Base-by-base conservation (phyloP, 2,113 vertebrate genomes). In the Ibidorhyncha struthersii region DNA sequence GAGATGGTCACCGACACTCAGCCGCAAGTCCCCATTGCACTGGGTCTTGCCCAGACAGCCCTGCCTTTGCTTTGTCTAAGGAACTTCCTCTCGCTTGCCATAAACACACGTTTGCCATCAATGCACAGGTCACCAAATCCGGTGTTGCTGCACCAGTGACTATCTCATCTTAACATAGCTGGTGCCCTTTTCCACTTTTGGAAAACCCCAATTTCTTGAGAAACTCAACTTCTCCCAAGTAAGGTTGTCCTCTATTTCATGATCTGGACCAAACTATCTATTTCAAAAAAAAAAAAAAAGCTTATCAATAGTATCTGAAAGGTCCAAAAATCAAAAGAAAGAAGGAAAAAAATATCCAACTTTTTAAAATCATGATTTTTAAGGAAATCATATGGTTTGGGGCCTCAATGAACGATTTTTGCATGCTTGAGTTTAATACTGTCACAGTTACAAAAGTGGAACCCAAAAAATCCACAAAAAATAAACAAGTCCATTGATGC, bases 51-150 rank as follows among this genome's bases (percentile, higher is more conserved):
- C 41, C 55, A 58, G 80, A 86, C 72, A 78, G 63, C 65, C 41
- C 72, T 70, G 66, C 58, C 61, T 86, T 66, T 86, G 40, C 76
- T 92, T 73, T 82, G 80, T 91, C 86, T 94, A 63, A 81, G 55
- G 53, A 94, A 77, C 86, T 91, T 95, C 91, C 94, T 92, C 89
- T 62, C 0, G 1, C 65, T 85, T 34, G 32, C 93, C 72, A 58
- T 67, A 66, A 95, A 78, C 62, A 62, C 3, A 0, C 27, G 45
- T 32, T 83, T 2, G 1, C 63, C 83, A 45, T 8, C 22, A 84
- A 80, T 0, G 4, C 36, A 29, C 45, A 65, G 63, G 55, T 69
- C 71, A 90, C 83, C 89, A 91, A 81, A 91, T 58, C 45, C 5
- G 1, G 56, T 27, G 20, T 40, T 88, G 43, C 58, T 43, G 36